A percentile compares a stretch with the other conserved stretches of the same genome.
These are phyloP conservation scores for Eulithis prunata DNA, from an alignment of 2,888 invertebrate species.

Conservation along the genomic window DNA sequence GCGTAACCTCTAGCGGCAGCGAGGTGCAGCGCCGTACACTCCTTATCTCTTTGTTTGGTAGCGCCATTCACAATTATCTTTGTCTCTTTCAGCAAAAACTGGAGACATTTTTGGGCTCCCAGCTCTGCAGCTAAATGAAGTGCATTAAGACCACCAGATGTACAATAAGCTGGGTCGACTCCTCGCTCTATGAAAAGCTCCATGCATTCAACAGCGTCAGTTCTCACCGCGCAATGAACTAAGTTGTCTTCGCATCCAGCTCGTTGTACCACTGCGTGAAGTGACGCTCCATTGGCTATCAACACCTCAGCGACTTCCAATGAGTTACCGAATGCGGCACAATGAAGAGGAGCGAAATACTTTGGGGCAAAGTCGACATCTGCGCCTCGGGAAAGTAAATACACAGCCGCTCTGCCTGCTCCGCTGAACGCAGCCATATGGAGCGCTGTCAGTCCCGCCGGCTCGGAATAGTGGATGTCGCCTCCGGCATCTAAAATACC, in stretches of 20 bases:
- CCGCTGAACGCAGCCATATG: constrained; percentile 92
- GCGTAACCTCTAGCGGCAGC: constrained; percentile 94
- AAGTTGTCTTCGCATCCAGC: constrained; percentile 89
- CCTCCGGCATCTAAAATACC: constrained; percentile 87
- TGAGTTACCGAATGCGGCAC: constrained; percentile 95
- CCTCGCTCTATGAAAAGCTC: constrained; percentile 90
- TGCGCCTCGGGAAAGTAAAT: constrained; percentile 87
- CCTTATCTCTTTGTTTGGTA: constrained; percentile 89
- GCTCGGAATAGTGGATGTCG: constrained; percentile 88
- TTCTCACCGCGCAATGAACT: constrained; percentile 93
- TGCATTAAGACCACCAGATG: constrained; percentile 90
- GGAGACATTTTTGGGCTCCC: constrained; percentile 89
- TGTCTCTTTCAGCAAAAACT: constrained; percentile 89
- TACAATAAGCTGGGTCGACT: constrained; percentile 89
- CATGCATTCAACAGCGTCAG: constrained; percentile 91
- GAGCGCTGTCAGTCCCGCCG: constrained; percentile 89
- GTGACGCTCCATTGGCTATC: constrained; percentile 87
- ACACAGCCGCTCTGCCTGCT: constrained; percentile 87
- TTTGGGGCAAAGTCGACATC: constrained; percentile 88
- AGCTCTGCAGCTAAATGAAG: constrained; percentile 92
- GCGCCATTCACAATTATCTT: constrained; percentile 88
- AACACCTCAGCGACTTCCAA: constrained; percentile 91
- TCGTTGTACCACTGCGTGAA: constrained; percentile 88
- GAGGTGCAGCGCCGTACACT: constrained; percentile 91
- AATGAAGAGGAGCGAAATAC: constrained; percentile 92